These are phyloP conservation scores for Pao palembangensis DNA, from an alignment of 2,113 vertebrate species.

Conservation along the genomic window DNA sequence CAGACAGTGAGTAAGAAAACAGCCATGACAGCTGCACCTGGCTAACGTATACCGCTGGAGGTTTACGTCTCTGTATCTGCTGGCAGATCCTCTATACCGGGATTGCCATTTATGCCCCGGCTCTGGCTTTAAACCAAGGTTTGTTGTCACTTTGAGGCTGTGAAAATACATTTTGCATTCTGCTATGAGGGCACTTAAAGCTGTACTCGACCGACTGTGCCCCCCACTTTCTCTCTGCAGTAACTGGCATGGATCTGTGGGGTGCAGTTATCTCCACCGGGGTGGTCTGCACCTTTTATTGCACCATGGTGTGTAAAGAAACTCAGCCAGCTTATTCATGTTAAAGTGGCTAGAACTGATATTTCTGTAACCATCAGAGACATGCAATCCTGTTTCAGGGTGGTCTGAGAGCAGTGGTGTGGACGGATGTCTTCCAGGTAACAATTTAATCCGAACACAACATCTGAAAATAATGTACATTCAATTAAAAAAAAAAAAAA, in stretches of 20 bases:
- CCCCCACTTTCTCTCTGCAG: conserved; percentile 60
- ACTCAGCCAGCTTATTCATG: not conserved
- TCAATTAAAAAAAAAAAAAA: not conserved
- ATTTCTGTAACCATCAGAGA: conserved; percentile 5
- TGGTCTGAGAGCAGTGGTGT: conserved; percentile 89
- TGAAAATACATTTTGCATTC: conserved; percentile 1
- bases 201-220: conserved; percentile 4
- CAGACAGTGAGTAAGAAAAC: conserved; percentile 82
- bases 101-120: conserved; percentile 94
- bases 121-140: conserved; percentile 97
- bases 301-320: conserved; percentile 80
- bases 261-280: conserved; percentile 85
- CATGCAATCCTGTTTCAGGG: conserved; percentile 71
- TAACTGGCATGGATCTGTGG: conserved; percentile 87
- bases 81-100: conserved; percentile 89
- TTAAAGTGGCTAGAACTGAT: not conserved
- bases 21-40: conserved; percentile 6
- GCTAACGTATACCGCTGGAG: not conserved
- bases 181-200: conserved; percentile 18
- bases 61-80: not conserved
- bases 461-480: not conserved
- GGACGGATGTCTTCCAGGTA: conserved; percentile 90
- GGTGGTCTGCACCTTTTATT: conserved; percentile 88
- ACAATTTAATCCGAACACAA: not conserved
- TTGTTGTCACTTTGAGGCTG: conserved; percentile 1